Base-by-base conservation (phyloP, 2,797 vertebrate species). In the Lacerta bilineata region DNA sequence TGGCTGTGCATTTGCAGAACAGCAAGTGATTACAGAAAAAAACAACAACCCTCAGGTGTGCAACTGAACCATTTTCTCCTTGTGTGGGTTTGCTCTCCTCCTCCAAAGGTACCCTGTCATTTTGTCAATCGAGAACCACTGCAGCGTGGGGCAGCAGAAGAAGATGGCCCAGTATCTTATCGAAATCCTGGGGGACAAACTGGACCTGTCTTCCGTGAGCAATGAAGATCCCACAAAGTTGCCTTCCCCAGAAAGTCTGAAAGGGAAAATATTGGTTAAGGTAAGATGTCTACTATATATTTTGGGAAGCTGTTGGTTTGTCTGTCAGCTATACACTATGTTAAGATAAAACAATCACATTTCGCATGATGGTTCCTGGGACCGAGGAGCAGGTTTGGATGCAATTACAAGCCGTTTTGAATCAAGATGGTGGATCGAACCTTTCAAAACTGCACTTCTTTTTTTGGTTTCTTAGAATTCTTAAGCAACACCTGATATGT, bases 61-160 rank as follows among this genome's bases (percentile, higher is more conserved):
- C 18, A 17, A 25, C 82, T 55, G 50, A 18, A 18, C 27, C 64
- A 0, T n/a, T 74, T 55, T 41, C 69, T 41, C 25, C 17, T 36
- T 84, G 9, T 59, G 3, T 64, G 43, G 1, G 9, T 74, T 33
- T 55, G 18, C 64, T 10, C 18, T 5, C 25, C 33, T n/a, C n/a
- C 90, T 29, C 85, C 72, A 3, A 94, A 99, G 99, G 84, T 99
- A 98, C 93, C 99, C 99, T 0, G 98, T 99, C 93, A 99, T 99
- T 95, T 95, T 99, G 93, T 99, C 99, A 33, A 97, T 99, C 5
- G 99, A 99, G 97, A 99, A 99, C 95, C 99, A 99, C 95, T 99
- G 99, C 95, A 99, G 98, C 1, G 98, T 99, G 0, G 50, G 97
- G 50, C 99, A 99, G 96, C 99, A 99, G 93, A 99, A 99, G 96